phyloP scores from a whole-genome alignment of 2,888 invertebrate genomes.

The Dicycla oo region DNA sequence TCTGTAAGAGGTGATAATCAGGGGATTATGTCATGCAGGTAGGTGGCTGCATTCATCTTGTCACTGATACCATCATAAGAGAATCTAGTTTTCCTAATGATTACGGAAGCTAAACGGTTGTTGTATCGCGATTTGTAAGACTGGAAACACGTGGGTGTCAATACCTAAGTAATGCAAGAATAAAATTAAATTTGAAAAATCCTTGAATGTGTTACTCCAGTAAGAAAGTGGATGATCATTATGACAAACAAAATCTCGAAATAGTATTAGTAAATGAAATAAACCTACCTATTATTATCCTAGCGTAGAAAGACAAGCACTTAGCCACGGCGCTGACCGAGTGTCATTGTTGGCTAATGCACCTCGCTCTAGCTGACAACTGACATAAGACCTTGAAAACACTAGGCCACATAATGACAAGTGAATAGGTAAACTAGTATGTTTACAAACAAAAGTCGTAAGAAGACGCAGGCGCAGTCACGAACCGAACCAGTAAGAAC shows the following conservation, averaged over 20 bases:
- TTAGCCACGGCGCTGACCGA: neutral
- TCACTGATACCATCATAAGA: constrained; percentile 46
- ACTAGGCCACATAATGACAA: constrained; percentile 31
- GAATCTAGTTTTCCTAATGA: constrained; percentile 54
- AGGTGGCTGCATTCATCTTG: constrained; percentile 55
- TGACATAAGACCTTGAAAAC: constrained; percentile 38
- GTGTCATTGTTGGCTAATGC: neutral
- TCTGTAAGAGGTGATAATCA: constrained; percentile 39
- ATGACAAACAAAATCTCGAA: neutral
- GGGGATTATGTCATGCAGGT: constrained; percentile 48
- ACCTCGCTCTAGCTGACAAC: constrained; percentile 4
- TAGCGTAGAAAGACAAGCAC: neutral
- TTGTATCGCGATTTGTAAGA: constrained; percentile 15
- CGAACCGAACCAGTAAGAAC: constrained; percentile 35
- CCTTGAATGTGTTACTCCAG: neutral
- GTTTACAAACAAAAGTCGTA: constrained; percentile 48
- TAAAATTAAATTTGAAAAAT: neutral
- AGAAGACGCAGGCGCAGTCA: constrained; percentile 54
- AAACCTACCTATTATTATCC: neutral
- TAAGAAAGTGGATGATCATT: neutral
- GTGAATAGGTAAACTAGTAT: constrained; percentile 21
- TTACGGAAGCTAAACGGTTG: constrained; percentile 43
- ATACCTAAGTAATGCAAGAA: neutral
- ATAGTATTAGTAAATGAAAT: neutral
- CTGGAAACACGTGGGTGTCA: neutral